phyloP scores from a whole-genome alignment of 2,113 vertebrate genomes.

The Nasalis larvatus region DNA sequence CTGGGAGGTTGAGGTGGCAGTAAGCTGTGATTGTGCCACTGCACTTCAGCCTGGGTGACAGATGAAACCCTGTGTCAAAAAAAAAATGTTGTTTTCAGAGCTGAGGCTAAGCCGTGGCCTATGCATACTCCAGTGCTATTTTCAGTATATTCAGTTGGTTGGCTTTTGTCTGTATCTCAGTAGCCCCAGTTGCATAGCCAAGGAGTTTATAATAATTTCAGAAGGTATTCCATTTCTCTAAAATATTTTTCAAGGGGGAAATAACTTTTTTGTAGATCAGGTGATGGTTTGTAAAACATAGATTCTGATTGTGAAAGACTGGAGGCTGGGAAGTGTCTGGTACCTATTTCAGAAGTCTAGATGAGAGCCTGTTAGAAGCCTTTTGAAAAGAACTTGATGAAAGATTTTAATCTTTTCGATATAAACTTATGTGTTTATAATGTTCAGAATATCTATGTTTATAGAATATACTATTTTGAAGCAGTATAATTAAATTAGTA shows the following conservation, averaged over 20 bases:
- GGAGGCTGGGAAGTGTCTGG: neutral
- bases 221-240: neutral
- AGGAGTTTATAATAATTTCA: neutral
- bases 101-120: neutral
- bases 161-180: neutral
- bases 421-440: neutral
- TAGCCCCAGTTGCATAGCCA: neutral
- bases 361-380: constrained; percentile 23
- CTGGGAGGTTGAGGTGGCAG: too few species aligned
- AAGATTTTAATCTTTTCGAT: neutral
- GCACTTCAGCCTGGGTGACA: too few species aligned
- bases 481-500: neutral
- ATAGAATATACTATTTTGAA: neutral
- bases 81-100: neutral
- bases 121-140: neutral
- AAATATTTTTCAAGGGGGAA: neutral
- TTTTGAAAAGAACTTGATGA: neutral
- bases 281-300: neutral
- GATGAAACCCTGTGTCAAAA: too few species aligned
- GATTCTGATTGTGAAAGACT: neutral
- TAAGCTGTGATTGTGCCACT: too few species aligned
- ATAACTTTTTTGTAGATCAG: constrained; percentile 1
- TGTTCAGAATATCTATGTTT: neutral
- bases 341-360: constrained; percentile 49
- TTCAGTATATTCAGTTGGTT: neutral